These are phyloP conservation scores for Mixornis gularis DNA, from an alignment of 2,113 vertebrate species.

Conservation along the genomic window DNA sequence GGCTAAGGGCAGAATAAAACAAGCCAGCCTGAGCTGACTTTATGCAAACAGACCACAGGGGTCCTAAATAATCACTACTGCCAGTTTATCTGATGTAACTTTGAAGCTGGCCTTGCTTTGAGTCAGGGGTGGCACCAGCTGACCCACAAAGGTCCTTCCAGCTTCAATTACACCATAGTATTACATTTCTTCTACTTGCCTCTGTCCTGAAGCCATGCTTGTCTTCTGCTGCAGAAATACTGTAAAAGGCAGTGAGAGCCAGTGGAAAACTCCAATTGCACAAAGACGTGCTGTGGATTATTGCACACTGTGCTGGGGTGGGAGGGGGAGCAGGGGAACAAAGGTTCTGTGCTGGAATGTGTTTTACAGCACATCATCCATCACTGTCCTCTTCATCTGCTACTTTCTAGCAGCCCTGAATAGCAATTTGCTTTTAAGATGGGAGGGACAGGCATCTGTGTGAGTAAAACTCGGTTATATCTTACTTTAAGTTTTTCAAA, in stretches of 20 bases:
- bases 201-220: background rate
- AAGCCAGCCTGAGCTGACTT: background rate
- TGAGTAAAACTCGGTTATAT: background rate
- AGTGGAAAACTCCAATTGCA: background rate
- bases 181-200: background rate
- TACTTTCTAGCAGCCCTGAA: background rate
- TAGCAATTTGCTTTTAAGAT: background rate
- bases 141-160: background rate
- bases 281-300: background rate
- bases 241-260: background rate
- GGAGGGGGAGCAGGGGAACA: background rate
- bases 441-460: background rate
- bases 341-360: background rate
- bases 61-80: background rate
- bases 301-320: background rate
- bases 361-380: background rate
- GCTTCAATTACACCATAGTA: background rate
- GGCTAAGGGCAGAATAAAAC: background rate
- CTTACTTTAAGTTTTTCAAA: background rate
- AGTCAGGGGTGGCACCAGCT: background rate
- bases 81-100: background rate
- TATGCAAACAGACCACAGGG: background rate
- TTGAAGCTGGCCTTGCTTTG: constrained; percentile 17
- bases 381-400: background rate
- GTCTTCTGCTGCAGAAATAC: background rate